Evolutionary conservation across 2,888 invertebrate genomes (phyloP).

Genomic region (Melangyna quadrimaculata): DNA sequence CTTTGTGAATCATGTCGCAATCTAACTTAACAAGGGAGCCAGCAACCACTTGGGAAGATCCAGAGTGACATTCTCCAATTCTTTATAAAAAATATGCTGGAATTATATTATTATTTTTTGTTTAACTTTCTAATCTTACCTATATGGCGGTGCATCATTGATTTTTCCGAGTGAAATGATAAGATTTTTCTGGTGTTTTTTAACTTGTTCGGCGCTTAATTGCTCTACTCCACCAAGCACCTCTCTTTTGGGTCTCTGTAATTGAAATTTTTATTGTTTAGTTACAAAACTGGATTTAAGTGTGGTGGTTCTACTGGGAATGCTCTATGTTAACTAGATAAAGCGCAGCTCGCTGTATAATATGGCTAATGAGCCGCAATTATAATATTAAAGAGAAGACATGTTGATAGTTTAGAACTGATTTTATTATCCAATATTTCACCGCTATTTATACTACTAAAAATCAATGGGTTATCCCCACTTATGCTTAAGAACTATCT

Average conservation of each 20-base stretch:
- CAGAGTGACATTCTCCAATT: conserved; percentile 77
- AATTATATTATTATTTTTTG: background rate
- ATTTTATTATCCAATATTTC: no score
- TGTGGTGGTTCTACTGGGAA: no score
- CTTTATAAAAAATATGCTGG: conserved; percentile 69
- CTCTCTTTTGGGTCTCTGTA: background rate
- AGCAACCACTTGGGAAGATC: conserved; percentile 82
- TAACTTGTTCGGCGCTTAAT: conserved; percentile 12
- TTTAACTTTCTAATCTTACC: background rate
- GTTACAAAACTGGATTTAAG: no score
- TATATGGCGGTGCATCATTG: conserved; percentile 75
- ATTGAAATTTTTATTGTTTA: no score
- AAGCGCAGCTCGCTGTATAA: no score
- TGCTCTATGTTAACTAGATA: no score
- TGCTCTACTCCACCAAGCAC: background rate
- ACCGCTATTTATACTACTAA: no score
- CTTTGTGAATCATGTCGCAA: conserved; percentile 83
- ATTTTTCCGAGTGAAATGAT: conserved; percentile 75
- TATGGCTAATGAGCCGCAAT: no score
- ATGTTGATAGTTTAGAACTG: no score
- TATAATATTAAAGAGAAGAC: no score
- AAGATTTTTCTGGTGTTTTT: conserved; percentile 74
- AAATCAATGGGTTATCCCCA: no score
- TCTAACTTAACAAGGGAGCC: conserved; percentile 83
- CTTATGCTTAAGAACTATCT: no score